phyloP scores from a whole-genome alignment of 1,140 invertebrate genomes.

The Augochlora pura region DNA sequence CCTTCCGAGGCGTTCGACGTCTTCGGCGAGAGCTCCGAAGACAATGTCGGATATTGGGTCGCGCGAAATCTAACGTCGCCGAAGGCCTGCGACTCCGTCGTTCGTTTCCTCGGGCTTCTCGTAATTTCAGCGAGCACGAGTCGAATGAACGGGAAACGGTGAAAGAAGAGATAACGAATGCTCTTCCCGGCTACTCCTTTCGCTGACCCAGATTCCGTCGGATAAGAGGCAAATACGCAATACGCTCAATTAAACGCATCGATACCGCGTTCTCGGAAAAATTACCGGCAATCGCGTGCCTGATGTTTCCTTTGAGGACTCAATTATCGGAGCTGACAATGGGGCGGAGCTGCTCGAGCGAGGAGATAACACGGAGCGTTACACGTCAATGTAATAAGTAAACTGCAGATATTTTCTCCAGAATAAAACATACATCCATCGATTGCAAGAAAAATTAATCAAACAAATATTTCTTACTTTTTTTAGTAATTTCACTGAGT shows the following conservation, averaged over 20 bases:
- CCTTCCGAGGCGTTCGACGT: constrained; percentile 5
- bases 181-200: constrained; percentile 25
- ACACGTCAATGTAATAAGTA: too few species aligned
- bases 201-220: not conserved
- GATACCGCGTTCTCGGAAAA: too few species aligned
- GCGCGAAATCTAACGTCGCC: constrained; percentile 16
- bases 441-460: too few species aligned
- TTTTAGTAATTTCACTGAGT: too few species aligned
- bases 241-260: constrained; percentile 41
- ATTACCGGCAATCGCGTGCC: too few species aligned
- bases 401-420: too few species aligned
- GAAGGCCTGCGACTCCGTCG: not conserved
- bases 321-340: too few species aligned
- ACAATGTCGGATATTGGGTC: constrained; percentile 29
- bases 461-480: too few species aligned
- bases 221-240: not conserved
- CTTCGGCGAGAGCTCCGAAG: constrained; percentile 1
- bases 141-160: constrained; percentile 21
- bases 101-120: not conserved
- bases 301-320: too few species aligned
- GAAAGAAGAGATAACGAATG: constrained; percentile 48
- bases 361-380: too few species aligned
- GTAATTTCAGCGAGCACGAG: constrained; percentile 5
- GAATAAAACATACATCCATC: too few species aligned
- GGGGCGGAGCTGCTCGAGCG: too few species aligned